Evolutionary conservation across 2,797 vertebrate species (phyloP).

Genomic region (Cichlasoma orientale): DNA sequence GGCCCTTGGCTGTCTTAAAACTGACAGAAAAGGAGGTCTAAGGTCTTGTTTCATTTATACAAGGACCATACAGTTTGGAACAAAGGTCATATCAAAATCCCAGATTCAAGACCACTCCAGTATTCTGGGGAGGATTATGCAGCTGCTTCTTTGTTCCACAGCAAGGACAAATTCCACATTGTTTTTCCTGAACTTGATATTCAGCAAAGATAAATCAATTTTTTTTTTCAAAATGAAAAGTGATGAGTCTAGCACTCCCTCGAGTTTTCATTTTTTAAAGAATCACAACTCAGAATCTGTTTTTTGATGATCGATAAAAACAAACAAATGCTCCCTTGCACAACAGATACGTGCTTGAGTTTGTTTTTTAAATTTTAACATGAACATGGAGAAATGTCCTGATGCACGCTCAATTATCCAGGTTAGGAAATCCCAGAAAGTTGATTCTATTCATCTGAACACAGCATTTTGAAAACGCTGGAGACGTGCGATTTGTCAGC

Average conservation of each 20-base stretch:
- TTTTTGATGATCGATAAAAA: not conserved
- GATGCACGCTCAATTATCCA: not conserved
- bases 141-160: not conserved
- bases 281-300: not conserved
- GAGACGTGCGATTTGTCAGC: conserved; percentile 5
- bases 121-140: not conserved
- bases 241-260: not conserved
- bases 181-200: not conserved
- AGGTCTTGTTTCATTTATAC: not conserved
- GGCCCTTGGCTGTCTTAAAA: not conserved
- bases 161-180: not conserved
- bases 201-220: not conserved
- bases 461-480: not conserved
- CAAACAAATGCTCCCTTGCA: not conserved
- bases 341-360: too few relatives aligned
- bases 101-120: not conserved
- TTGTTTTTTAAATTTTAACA: not conserved
- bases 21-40: not conserved
- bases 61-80: not conserved
- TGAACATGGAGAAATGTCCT: not conserved
- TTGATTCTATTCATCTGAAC: not conserved
- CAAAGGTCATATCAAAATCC: not conserved
- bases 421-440: not conserved
- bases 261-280: not conserved
- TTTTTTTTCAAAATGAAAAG: not conserved